phyloP scores from a whole-genome alignment of 2,888 invertebrate species.

The Gnatocerus cornutus region DNA sequence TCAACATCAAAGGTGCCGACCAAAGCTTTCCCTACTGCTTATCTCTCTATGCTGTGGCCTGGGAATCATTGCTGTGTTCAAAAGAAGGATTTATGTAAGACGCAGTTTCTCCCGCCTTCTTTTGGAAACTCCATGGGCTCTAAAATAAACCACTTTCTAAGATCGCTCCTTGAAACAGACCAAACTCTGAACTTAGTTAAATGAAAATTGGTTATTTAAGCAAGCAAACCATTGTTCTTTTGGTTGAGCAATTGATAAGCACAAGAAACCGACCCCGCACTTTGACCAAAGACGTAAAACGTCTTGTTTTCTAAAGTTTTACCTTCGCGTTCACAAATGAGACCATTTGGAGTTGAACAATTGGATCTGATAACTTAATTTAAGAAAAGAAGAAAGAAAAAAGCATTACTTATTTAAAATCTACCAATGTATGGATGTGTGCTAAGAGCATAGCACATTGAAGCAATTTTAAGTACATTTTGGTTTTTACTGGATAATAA shows the following conservation, averaged over 20 bases:
- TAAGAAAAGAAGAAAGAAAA: too few relatives aligned
- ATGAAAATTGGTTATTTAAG: too few relatives aligned
- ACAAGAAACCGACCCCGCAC: not conserved
- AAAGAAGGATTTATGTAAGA: slow-evolving; percentile 48
- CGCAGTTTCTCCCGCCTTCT: slow-evolving; percentile 55
- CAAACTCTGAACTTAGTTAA: too few relatives aligned
- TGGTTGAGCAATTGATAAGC: slow-evolving; percentile 5
- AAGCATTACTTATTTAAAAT: too few relatives aligned
- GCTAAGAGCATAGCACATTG: too few relatives aligned
- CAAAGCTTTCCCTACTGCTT: too few relatives aligned
- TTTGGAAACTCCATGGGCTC: slow-evolving; percentile 56
- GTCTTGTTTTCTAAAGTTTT: slow-evolving; percentile 4
- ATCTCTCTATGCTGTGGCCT: slow-evolving; percentile 13
- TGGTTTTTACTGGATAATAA: too few relatives aligned
- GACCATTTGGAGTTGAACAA: slow-evolving; percentile 23
- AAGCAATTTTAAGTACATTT: too few relatives aligned
- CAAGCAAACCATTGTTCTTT: not conserved
- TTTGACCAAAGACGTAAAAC: slow-evolving; percentile 12
- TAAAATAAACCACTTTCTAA: slow-evolving; percentile 56
- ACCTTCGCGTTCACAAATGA: slow-evolving; percentile 12
- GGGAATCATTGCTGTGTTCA: slow-evolving; percentile 44
- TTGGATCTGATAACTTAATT: slow-evolving; percentile 2
- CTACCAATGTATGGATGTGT: too few relatives aligned
- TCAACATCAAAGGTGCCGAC: too few relatives aligned
- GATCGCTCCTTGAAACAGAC: slow-evolving; percentile 53